These are phyloP conservation scores for Amblyjoppa proteus DNA, from an alignment of 2,888 invertebrate species.

Conservation along the genomic window DNA sequence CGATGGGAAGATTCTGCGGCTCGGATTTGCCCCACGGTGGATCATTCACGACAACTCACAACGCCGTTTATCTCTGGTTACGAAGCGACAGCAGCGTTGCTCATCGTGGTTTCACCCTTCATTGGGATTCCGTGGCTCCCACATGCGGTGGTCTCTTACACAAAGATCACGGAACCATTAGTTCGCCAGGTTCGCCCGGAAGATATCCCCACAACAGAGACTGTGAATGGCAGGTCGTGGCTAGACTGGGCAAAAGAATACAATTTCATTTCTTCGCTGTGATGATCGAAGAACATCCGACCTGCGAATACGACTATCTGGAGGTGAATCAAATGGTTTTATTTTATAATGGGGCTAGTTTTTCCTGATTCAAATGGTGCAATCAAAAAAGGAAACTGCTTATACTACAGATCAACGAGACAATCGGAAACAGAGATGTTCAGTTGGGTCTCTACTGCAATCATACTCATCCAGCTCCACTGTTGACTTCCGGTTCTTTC, in stretches of 20 bases:
- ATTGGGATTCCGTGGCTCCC: slow-evolving; percentile 92
- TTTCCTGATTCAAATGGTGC: not conserved
- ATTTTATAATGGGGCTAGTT: not conserved
- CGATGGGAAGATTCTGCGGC: slow-evolving; percentile 94
- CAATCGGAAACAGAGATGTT: slow-evolving; percentile 85
- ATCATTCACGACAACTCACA: slow-evolving; percentile 91
- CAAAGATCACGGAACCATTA: slow-evolving; percentile 90
- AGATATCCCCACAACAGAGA: slow-evolving; percentile 94
- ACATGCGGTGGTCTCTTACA: slow-evolving; percentile 90
- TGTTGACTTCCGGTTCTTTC: slow-evolving; percentile 89
- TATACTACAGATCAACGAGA: slow-evolving; percentile 86
- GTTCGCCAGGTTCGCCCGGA: slow-evolving; percentile 95
- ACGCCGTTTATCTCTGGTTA: slow-evolving; percentile 93
- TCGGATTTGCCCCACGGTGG: slow-evolving; percentile 89
- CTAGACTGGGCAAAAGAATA: slow-evolving; percentile 90
- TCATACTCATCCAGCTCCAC: slow-evolving; percentile 90
- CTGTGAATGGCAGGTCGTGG: slow-evolving; percentile 92
- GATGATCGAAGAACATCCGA: slow-evolving; percentile 90
- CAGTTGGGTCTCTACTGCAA: slow-evolving; percentile 91
- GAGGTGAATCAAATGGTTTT: slow-evolving; percentile 85
- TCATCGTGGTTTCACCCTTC: slow-evolving; percentile 91
- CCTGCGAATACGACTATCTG: slow-evolving; percentile 92
- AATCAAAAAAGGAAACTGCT: not conserved
- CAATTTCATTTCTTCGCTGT: slow-evolving; percentile 93
- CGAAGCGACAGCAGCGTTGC: slow-evolving; percentile 89